Evolutionary conservation across 2,113 vertebrate species (phyloP).

Genomic region (Scatophagus argus): DNA sequence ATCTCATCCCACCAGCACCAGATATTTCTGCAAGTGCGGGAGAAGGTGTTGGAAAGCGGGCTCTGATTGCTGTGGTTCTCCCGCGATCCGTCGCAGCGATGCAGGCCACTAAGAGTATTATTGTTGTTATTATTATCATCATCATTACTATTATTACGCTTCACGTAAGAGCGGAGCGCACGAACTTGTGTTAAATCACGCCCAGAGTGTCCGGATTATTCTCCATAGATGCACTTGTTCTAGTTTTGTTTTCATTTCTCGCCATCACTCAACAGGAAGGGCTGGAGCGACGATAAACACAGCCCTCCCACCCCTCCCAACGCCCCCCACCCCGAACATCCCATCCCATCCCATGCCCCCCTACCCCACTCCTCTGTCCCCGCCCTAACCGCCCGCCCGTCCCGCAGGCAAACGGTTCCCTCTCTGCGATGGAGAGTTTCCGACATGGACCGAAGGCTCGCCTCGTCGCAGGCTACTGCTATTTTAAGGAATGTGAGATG

Average conservation of each 20-base stretch:
- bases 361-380: slow-evolving; percentile 41
- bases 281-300: slow-evolving; percentile 71
- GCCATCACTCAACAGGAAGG: slow-evolving; percentile 59
- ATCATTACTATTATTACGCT: slow-evolving; percentile 11
- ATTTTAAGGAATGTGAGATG: slow-evolving; percentile 64
- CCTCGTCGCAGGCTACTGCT: slow-evolving; percentile 53
- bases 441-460: slow-evolving; percentile 60
- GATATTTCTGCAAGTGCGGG: slow-evolving; percentile 28
- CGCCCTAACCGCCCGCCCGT: slow-evolving; percentile 71
- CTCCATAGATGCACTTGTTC: slow-evolving; percentile 53
- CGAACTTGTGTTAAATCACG: slow-evolving; percentile 51
- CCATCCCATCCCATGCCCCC: background rate
- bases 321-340: background rate
- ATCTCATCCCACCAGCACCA: slow-evolving; percentile 35
- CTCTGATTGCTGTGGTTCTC: slow-evolving; percentile 5
- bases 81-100: slow-evolving; percentile 53
- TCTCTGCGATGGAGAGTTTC: slow-evolving; percentile 35
- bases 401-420: slow-evolving; percentile 60
- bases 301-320: background rate
- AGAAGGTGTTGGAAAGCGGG: background rate
- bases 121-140: background rate
- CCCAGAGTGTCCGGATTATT: slow-evolving; percentile 26
- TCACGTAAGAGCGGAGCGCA: background rate
- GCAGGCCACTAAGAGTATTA: slow-evolving; percentile 33
- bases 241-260: slow-evolving; percentile 66